phyloP scores from a whole-genome alignment of 1,140 invertebrate genomes.

The Gonioctena quinquepunctata region DNA sequence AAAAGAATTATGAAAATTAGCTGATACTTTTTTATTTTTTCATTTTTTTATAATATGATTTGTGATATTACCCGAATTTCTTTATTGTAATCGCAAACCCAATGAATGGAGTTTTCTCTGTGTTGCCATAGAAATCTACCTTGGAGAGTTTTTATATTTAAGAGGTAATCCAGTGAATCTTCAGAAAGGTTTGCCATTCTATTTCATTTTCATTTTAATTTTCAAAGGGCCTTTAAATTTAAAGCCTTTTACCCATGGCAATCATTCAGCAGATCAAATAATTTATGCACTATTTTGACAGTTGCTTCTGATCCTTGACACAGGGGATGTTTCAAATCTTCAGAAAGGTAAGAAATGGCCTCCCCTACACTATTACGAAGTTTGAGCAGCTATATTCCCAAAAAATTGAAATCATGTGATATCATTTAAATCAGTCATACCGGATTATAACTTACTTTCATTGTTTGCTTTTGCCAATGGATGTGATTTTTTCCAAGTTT shows the following conservation, averaged over 20 bases:
- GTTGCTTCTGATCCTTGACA: constrained; percentile 34
- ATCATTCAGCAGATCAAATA: constrained; percentile 43
- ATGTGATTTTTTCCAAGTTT: constrained; percentile 3
- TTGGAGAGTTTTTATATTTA: not conserved
- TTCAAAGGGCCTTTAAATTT: constrained; percentile 38
- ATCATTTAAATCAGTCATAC: not conserved
- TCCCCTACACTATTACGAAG: constrained; percentile 32
- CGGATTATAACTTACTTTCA: constrained; percentile 29
- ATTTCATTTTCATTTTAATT: constrained; percentile 8
- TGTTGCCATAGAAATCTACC: not conserved
- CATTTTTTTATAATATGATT: too few relatives aligned
- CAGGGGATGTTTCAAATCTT: constrained; percentile 14
- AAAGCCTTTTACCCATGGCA: constrained; percentile 25
- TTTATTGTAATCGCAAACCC: constrained; percentile 19
- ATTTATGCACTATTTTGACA: constrained; percentile 31
- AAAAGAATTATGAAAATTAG: too few relatives aligned
- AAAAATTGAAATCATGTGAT: not conserved
- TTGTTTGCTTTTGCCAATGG: constrained; percentile 2
- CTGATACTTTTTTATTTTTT: too few relatives aligned
- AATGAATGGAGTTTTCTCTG: constrained; percentile 13
- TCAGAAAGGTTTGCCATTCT: constrained; percentile 22
- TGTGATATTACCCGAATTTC: too few relatives aligned
- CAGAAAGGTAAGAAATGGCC: constrained; percentile 27
- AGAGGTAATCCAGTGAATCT: constrained; percentile 5
- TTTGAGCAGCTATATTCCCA: constrained; percentile 36